Evolutionary conservation across 2,797 vertebrate genomes (phyloP), one percentile per base, ranked within the genome.

Genomic region (Sebastolobus altivelis): DNA sequence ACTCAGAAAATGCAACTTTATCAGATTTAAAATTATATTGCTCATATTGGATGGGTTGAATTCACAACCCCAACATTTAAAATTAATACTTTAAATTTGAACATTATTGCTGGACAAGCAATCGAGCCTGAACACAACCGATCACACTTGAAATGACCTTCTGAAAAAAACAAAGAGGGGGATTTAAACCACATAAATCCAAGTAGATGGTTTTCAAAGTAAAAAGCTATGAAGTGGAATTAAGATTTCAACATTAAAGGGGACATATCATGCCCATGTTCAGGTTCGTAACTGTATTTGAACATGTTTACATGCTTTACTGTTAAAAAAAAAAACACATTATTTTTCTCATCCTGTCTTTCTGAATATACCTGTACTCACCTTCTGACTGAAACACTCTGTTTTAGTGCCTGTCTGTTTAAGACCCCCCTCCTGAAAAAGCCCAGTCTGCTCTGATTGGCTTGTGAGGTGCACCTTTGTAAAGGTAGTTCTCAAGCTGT

Each of bases 331-430:
- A 46, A 46, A 2, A 6, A 4, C 46, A 49, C 18, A 20, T 49
- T 49, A 8, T 49, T 49, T 49, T 46, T 0, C 1, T 49, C 46
- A 49, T 20, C 0, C 46, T 49, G 46, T 49, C 46, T 8, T 7
- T 49, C 46, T 49, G 46, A 8, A 49, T 49, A 49, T 49, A 49
- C 46, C 46, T 49, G 46, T 0, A 49, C 2, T 49, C 46, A 49
- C 46, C 0, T 16, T 18, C 0, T 0, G 7, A 18, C 43, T 49
- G 43, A 49, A 49, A 49, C 1, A 0, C 43, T 49, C 43, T 0
- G 18, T 49, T 49, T 49, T 49, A 49, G 43, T 0, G 3, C 18
- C 43, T 49, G 43, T 49, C 43, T 49, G 16, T 49, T 49, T 49
- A 49, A 49, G 43, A 0, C 16, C 7, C 43, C 43, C 18, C 18